Percentiles rank a stretch among this genome's conserved stretches.
Evolutionary conservation across 1,140 invertebrate species (phyloP).

Genomic region (Lasaia peninsularis): DNA sequence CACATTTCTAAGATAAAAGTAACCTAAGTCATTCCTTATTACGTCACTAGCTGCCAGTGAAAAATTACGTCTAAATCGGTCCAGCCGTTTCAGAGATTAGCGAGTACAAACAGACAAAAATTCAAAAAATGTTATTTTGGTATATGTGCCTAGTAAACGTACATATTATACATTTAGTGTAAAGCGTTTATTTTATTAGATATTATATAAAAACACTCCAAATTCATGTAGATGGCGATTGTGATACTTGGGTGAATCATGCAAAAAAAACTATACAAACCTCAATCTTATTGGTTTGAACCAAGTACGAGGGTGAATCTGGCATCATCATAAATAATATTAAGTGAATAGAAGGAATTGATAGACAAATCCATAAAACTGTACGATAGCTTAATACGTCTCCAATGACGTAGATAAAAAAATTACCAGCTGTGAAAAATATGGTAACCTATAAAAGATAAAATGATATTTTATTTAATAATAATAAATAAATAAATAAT

Average conservation of each 20-base stretch:
- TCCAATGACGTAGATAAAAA: slow-evolving; percentile 55
- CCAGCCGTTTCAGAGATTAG: too few species aligned
- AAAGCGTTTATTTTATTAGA: too few species aligned
- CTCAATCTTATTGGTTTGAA: slow-evolving; percentile 42
- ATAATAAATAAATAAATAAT: too few species aligned
- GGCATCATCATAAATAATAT: slow-evolving; percentile 57
- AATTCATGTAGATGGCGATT: neutral
- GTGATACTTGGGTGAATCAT: neutral
- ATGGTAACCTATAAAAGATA: slow-evolving; percentile 42
- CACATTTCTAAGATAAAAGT: too few species aligned
- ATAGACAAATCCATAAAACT: slow-evolving; percentile 47
- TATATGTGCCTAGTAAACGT: too few species aligned
- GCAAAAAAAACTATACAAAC: slow-evolving; percentile 33
- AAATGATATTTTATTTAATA: neutral
- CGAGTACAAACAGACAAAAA: too few species aligned
- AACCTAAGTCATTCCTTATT: too few species aligned
- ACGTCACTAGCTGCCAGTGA: too few species aligned
- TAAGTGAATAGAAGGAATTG: slow-evolving; percentile 45
- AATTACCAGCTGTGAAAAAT: slow-evolving; percentile 48
- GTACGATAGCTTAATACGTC: slow-evolving; percentile 44
- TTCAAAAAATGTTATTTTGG: too few species aligned
- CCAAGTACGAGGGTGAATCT: slow-evolving; percentile 55
- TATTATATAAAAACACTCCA: neutral
- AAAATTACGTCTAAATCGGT: too few species aligned
- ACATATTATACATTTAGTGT: too few species aligned